Evolutionary conservation across 2,113 vertebrate species (phyloP).

Genomic region (Aleadryas rufinucha): DNA sequence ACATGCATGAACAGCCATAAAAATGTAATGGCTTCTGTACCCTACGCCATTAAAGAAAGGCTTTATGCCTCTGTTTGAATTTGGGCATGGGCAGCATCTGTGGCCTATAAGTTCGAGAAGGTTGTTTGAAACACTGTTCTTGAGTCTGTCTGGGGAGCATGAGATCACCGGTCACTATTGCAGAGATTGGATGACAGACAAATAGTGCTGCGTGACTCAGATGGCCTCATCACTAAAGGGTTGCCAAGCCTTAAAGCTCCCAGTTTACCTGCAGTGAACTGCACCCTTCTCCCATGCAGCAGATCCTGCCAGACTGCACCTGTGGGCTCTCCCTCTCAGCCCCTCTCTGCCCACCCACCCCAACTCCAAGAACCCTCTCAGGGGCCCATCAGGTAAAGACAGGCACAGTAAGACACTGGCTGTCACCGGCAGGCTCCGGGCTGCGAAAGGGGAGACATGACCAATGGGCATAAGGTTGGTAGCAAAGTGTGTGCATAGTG

Average conservation of each 20-base stretch:
- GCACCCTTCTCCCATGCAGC: neutral
- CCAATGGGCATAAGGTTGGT: rapidly evolving
- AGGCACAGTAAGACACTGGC: neutral
- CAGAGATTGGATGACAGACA: neutral
- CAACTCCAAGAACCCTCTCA: neutral
- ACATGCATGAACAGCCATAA: neutral
- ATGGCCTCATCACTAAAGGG: neutral
- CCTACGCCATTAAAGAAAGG: neutral
- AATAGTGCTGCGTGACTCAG: neutral
- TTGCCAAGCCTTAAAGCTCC: neutral
- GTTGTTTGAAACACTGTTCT: neutral
- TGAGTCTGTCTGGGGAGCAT: neutral
- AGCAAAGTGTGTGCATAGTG: rapidly evolving
- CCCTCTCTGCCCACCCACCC: neutral
- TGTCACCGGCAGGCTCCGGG: rapidly evolving
- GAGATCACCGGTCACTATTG: neutral
- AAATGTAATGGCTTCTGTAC: neutral
- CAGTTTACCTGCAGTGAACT: neutral
- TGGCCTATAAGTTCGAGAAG: neutral
- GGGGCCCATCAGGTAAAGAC: neutral
- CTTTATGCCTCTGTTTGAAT: neutral
- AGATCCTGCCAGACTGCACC: neutral
- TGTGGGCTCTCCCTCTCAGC: neutral
- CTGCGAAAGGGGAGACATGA: neutral
- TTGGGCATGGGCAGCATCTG: neutral